These are phyloP conservation scores for Ictalurus punctatus DNA, from an alignment of 2,113 vertebrate species.

Conservation along the genomic window DNA sequence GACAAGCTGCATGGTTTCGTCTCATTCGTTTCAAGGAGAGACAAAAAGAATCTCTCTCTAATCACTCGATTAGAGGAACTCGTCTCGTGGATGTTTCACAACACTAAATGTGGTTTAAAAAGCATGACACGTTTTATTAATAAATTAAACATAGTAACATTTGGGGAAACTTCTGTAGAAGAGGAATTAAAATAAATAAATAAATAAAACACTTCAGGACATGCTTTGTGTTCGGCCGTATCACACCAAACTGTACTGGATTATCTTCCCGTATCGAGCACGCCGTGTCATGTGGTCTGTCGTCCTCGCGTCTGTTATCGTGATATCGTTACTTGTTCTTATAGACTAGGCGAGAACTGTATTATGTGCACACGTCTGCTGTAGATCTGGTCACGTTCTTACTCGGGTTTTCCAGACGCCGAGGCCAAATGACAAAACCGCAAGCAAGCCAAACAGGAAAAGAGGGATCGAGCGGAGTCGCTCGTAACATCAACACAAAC, in stretches of 20 bases:
- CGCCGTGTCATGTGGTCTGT: too few species aligned
- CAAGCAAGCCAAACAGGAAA: conserved; percentile 1
- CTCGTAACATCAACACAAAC: background rate
- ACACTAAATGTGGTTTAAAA: background rate
- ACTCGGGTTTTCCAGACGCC: background rate
- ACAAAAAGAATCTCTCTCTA: too few species aligned
- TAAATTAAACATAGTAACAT: background rate
- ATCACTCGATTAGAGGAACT: background rate
- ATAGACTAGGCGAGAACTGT: background rate
- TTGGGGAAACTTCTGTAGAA: background rate
- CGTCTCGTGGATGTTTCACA: background rate
- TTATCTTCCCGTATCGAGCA: background rate
- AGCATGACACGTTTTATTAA: background rate
- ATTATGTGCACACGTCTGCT: background rate
- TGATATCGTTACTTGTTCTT: background rate
- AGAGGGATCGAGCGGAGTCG: background rate
- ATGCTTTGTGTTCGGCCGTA: background rate
- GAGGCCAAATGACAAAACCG: background rate
- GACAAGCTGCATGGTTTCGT: background rate
- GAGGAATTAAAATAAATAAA: too few species aligned
- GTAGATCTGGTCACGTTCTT: background rate
- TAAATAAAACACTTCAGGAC: background rate
- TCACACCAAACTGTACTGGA: background rate
- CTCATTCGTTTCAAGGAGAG: background rate
- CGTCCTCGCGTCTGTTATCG: background rate